Evolutionary conservation across 2,113 vertebrate species (phyloP), one percentile per base, ranked within the genome.

Genomic region (Laterallus jamaicensis): DNA sequence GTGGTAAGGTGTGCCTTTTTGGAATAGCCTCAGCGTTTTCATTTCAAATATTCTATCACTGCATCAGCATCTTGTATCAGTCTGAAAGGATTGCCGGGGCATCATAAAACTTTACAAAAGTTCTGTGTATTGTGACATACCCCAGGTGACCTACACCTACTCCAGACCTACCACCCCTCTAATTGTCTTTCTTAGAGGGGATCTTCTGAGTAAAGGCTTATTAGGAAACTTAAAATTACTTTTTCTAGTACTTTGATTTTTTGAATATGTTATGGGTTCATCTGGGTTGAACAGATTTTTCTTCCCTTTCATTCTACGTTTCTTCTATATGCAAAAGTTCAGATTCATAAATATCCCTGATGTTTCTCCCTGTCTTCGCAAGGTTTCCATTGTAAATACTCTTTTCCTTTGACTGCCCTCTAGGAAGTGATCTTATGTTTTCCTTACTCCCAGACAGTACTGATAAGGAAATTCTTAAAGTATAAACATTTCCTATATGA

Each of bases 71-170:
- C 24, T 25, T 52, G 50, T 52, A 15, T 10, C 13, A 74, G 12
- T 37, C 8, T 44, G 15, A 62, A 50, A 88, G 74, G 0, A 32
- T 14, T 29, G 6, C 9, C 1, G 1, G 6, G 22, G 10, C 25
- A 60, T 11, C 37, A 59, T 3, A 10, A 21, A 69, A 24, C 0
- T 52, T 77, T 74, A 11, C 11, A 66, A 12, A 69, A 37, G 3
- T 56, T 42, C 19, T 54, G 4, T 25, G 9, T 26, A 28, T 49
- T 28, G 10, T 63, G 63, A 1, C 6, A 22, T 39, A 29, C 3
- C 4, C 12, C 5, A 67, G 4, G 8, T 82, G n/a, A 50, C 3
- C 2, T 32, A 26, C 9, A 14, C 3, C 10, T 32, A 25, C 7
- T 62, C 20, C 17, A 80, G 37, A 55, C 5, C 4, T 29, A 31